Evolutionary conservation across 1,140 invertebrate genomes (phyloP).

Genomic region (Orchestia grillus): DNA sequence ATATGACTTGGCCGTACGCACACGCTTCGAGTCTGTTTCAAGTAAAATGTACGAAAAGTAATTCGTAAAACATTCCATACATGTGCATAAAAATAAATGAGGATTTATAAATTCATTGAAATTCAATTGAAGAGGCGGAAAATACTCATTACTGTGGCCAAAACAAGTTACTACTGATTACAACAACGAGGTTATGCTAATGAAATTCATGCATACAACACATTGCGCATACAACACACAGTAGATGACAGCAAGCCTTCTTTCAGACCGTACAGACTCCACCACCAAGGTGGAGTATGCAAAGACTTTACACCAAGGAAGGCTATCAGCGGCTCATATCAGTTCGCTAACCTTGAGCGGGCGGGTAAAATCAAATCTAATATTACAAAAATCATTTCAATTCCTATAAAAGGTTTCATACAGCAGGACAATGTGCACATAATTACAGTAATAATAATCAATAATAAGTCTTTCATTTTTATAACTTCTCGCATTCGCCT

Average conservation of each 20-base stretch:
- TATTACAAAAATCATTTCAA: background rate
- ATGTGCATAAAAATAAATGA: background rate
- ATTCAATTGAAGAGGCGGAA: background rate
- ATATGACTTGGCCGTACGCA: background rate
- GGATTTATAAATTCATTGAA: background rate
- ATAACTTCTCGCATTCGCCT: no score
- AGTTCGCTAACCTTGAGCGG: background rate
- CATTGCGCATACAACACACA: no score
- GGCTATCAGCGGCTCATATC: background rate
- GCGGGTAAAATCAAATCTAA: background rate
- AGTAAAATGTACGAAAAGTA: background rate
- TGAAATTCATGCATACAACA: background rate
- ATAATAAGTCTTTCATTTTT: no score
- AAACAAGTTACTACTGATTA: background rate
- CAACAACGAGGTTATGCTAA: background rate
- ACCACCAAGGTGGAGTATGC: no score
- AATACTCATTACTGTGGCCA: background rate
- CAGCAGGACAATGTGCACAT: no score
- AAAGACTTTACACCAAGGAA: background rate
- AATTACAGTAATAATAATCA: no score
- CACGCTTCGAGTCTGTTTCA: background rate
- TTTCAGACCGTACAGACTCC: no score
- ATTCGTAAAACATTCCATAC: background rate
- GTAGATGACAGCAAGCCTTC: no score
- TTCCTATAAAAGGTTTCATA: no score